Evolutionary conservation across 2,888 invertebrate genomes (phyloP).

Genomic region (Stegophylla sp.): DNA sequence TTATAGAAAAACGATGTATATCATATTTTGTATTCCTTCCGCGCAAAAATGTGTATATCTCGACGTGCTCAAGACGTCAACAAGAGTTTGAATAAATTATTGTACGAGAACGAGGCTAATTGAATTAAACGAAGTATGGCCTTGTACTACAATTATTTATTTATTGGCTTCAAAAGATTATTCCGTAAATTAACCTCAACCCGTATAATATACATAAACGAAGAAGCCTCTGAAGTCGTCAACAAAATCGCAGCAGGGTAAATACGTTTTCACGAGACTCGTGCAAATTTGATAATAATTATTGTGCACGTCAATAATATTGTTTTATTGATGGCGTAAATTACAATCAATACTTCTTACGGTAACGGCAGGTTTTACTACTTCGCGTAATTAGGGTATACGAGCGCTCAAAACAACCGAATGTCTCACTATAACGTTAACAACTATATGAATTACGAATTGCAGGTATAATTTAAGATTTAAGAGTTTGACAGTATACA

Average conservation of each 20-base stretch:
- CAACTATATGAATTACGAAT: neutral
- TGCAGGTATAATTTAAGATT: neutral
- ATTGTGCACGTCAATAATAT: neutral
- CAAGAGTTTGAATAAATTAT: conserved; percentile 35
- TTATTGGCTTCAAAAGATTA: conserved; percentile 37
- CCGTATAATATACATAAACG: neutral
- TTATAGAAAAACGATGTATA: neutral
- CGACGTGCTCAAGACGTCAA: conserved; percentile 1
- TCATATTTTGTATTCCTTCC: neutral
- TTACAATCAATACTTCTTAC: no score
- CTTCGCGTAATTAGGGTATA: neutral
- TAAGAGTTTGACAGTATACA: neutral
- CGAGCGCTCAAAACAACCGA: neutral
- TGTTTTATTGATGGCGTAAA: no score
- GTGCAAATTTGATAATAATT: neutral
- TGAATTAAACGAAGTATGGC: conserved; percentile 45
- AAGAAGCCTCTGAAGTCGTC: conserved; percentile 25
- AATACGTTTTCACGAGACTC: neutral
- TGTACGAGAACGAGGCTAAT: conserved; percentile 36
- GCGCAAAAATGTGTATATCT: neutral
- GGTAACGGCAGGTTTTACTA: no score
- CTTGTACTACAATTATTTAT: conserved; percentile 44
- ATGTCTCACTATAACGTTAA: neutral
- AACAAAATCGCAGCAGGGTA: neutral
- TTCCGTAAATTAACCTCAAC: conserved; percentile 34